Conservation (phyloP, 1,140 invertebrate genomes). For the Archivesica marissinica region DNA sequence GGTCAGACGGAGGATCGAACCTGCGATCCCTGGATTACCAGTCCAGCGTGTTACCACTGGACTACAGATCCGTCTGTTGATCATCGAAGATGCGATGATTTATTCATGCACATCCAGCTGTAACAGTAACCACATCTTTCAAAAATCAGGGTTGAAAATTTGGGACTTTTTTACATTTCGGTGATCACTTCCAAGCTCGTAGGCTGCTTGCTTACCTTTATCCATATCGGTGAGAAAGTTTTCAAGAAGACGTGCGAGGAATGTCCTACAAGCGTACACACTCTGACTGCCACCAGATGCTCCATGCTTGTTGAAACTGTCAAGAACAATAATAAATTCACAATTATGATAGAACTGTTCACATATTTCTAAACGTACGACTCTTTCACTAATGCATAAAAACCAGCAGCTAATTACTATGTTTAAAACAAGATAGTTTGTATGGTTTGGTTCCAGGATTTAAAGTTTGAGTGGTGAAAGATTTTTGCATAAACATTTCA, state of each 20-base stretch:
- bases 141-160: neutral
- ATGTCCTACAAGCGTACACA: slow-evolving; percentile 60
- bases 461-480: neutral
- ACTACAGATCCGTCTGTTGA: neutral
- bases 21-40: too few relatives aligned
- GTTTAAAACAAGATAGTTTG: too few relatives aligned
- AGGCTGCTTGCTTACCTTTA: slow-evolving; percentile 54
- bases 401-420: too few relatives aligned
- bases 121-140: neutral
- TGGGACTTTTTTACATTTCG: neutral
- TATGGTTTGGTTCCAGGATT: too few relatives aligned
- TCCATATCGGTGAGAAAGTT: slow-evolving; percentile 65
- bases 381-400: too few relatives aligned
- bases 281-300: neutral
- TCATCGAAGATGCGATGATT: neutral
- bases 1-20: too few relatives aligned
- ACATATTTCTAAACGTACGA: too few relatives aligned
- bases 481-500: neutral
- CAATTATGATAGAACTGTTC: neutral
- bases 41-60: too few relatives aligned
- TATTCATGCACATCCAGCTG: neutral
- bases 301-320: slow-evolving; percentile 8
- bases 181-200: neutral
- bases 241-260: slow-evolving; percentile 62
- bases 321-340: neutral